Conservation (phyloP, 2,888 invertebrate genomes). For the Ectemnius continuus region DNA sequence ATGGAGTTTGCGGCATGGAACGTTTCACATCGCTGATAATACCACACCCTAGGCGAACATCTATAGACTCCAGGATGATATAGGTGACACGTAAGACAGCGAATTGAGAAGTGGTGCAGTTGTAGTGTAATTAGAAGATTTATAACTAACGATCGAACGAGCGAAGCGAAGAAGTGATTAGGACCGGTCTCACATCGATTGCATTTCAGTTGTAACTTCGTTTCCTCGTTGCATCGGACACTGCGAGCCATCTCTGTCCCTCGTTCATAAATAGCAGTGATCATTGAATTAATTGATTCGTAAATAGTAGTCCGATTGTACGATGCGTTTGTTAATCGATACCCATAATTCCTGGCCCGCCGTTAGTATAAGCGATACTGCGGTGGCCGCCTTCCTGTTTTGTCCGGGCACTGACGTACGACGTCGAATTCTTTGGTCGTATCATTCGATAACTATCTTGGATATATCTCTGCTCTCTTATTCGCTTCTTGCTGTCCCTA, state of each 20-base stretch:
- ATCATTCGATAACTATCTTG: slow-evolving; percentile 30
- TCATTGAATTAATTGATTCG: slow-evolving; percentile 52
- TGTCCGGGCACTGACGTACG: slow-evolving; percentile 36
- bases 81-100: too few species aligned
- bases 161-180: slow-evolving; percentile 18
- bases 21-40: slow-evolving; percentile 21
- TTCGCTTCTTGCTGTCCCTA: slow-evolving; percentile 36
- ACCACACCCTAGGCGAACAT: not conserved
- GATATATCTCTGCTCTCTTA: slow-evolving; percentile 46
- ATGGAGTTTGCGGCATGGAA: slow-evolving; percentile 40
- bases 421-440: slow-evolving; percentile 25
- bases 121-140: not conserved
- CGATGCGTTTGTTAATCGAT: slow-evolving; percentile 50
- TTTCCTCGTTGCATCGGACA: slow-evolving; percentile 18
- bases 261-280: slow-evolving; percentile 35
- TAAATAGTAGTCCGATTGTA: slow-evolving; percentile 51
- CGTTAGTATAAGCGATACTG: slow-evolving; percentile 12
- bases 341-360: slow-evolving; percentile 32
- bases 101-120: too few species aligned
- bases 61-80: too few species aligned
- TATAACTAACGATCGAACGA: not conserved
- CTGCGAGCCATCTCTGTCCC: not conserved
- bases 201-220: too few species aligned
- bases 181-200: slow-evolving; percentile 19
- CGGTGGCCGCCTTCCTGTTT: slow-evolving; percentile 31